Percentiles rank a stretch among this genome's conserved stretches.
These are phyloP conservation scores for Drosophila lowei DNA, from an alignment of 1,140 invertebrate species.

Conservation along the genomic window DNA sequence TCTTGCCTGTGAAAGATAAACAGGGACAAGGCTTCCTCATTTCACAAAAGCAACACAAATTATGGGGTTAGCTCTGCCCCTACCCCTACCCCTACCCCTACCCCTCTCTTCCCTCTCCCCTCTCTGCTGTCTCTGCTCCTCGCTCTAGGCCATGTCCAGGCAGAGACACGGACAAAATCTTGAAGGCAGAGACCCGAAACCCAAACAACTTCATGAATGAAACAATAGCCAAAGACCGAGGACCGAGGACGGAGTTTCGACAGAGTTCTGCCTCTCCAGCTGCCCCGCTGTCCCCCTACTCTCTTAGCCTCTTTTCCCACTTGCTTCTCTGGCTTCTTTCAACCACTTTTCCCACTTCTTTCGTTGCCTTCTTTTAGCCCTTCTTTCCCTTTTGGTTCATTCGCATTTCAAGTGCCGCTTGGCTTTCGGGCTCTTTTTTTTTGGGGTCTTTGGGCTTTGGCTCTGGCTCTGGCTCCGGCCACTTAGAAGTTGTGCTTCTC, in stretches of 20 bases:
- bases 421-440: constrained; percentile 44
- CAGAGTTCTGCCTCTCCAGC: neutral
- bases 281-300: too few relatives aligned
- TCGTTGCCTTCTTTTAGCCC: neutral
- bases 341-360: too few relatives aligned
- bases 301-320: too few relatives aligned
- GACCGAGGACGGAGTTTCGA: constrained; percentile 29
- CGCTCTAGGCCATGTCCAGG: constrained; percentile 39
- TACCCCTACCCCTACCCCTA: constrained; percentile 1
- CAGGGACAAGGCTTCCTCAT: constrained; percentile 51
- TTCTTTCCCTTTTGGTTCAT: constrained; percentile 25
- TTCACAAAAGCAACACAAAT: constrained; percentile 58
- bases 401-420: constrained; percentile 66
- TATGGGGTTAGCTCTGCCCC: constrained; percentile 55
- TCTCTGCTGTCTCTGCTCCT: neutral
- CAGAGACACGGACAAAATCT: constrained; percentile 59
- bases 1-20: constrained; percentile 38
- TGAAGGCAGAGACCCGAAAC: constrained; percentile 46
- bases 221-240: constrained; percentile 67
- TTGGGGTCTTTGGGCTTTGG: constrained; percentile 14
- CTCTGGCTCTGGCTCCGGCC: constrained; percentile 31
- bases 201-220: constrained; percentile 70
- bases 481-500: constrained; percentile 66
- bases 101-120: too few relatives aligned
- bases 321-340: too few relatives aligned